These are phyloP conservation scores for Struthio camelus DNA, from an alignment of 2,113 vertebrate genomes.

Conservation along the genomic window DNA sequence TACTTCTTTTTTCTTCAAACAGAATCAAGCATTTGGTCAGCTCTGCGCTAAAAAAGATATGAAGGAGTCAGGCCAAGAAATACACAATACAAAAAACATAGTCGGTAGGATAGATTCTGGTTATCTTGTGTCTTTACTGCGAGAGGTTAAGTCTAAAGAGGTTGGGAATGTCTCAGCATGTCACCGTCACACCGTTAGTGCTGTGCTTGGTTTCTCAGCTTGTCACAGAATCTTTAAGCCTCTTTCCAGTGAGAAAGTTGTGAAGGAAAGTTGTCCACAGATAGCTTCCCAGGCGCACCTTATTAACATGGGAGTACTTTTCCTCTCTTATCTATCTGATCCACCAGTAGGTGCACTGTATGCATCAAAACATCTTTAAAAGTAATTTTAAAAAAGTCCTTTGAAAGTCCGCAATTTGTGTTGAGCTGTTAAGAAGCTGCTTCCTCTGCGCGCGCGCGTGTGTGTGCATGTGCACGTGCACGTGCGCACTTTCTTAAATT, in stretches of 20 bases:
- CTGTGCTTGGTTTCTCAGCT: not conserved
- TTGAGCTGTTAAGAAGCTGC: not conserved
- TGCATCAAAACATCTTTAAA: not conserved
- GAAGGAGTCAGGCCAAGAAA: not conserved
- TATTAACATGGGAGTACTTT: not conserved
- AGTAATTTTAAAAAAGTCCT: not conserved
- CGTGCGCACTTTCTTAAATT: not conserved
- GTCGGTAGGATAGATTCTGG: not conserved
- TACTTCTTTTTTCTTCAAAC: not conserved
- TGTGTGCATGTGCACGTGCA: too few species aligned
- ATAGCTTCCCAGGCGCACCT: accelerated
- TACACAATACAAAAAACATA: accelerated
- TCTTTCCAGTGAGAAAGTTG: not conserved
- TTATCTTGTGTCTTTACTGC: not conserved
- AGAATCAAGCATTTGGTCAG: not conserved
- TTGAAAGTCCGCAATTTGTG: not conserved
- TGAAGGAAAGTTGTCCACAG: not conserved
- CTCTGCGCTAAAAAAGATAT: not conserved
- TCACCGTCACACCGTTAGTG: not conserved
- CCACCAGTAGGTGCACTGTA: not conserved
- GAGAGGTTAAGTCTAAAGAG: not conserved
- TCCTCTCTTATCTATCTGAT: not conserved
- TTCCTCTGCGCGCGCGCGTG: not conserved
- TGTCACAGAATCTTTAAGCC: not conserved
- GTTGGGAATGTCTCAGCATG: not conserved